Conservation (phyloP, 2,797 vertebrate species). For the Scomberomorus guttatus region DNA sequence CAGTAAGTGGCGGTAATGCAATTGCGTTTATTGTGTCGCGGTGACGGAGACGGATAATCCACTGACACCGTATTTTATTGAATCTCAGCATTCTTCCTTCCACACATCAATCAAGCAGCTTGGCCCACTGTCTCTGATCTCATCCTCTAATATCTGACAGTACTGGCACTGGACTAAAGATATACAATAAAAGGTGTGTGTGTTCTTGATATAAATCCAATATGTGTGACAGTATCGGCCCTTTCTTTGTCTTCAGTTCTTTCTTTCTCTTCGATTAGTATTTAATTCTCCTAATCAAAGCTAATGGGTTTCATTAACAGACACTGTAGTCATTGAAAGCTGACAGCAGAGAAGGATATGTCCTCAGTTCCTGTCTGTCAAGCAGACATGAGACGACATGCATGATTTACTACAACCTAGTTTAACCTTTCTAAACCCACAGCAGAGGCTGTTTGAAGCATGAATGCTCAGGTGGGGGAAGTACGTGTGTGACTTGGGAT, state of each 20-base stretch:
- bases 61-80: slow-evolving; percentile 55
- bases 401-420: slow-evolving; percentile 37
- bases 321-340: slow-evolving; percentile 22
- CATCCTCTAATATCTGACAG: slow-evolving; percentile 17
- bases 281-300: slow-evolving; percentile 29
- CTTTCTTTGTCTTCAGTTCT: not conserved
- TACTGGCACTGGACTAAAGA: not conserved
- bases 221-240: not conserved
- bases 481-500: not conserved
- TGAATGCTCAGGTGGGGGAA: not conserved
- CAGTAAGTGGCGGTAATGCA: slow-evolving; percentile 45
- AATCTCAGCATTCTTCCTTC: slow-evolving; percentile 45
- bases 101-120: slow-evolving; percentile 61
- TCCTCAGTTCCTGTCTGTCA: slow-evolving; percentile 34
- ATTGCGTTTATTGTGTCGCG: slow-evolving; percentile 59
- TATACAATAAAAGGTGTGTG: not conserved
- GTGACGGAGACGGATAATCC: slow-evolving; percentile 67
- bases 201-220: not conserved
- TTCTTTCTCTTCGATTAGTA: not conserved
- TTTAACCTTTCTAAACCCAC: slow-evolving; percentile 30
- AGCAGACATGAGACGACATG: slow-evolving; percentile 5
- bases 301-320: slow-evolving; percentile 36
- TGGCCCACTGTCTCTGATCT: slow-evolving; percentile 31
- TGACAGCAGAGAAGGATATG: slow-evolving; percentile 15
- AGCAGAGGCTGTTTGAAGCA: slow-evolving; percentile 28